phyloP scores from a whole-genome alignment of 2,797 vertebrate species.

The Alectoris magna region DNA sequence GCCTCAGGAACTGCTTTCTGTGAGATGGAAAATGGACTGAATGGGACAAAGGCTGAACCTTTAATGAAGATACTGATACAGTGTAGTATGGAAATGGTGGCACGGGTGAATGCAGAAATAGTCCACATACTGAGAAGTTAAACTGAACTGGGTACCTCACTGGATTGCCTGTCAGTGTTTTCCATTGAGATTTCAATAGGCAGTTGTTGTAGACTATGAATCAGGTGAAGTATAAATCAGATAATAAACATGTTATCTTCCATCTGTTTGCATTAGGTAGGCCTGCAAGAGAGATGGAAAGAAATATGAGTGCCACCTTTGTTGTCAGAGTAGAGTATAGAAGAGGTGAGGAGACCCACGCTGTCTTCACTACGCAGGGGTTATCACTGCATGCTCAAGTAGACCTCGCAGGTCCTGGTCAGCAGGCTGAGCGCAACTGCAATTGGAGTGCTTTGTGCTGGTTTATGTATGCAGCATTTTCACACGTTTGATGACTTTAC shows the following conservation, averaged over 20 bases:
- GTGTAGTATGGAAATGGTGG: rapidly evolving
- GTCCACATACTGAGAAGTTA: background rate
- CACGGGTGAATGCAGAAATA: background rate
- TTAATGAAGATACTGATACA: background rate
- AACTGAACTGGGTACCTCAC: background rate
- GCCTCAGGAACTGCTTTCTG: background rate
- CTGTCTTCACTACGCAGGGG: background rate
- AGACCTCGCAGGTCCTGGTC: background rate
- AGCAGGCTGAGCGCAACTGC: background rate
- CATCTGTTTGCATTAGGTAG: background rate
- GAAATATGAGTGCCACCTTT: background rate
- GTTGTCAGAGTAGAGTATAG: background rate
- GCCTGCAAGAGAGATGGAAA: background rate
- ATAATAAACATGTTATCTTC: background rate
- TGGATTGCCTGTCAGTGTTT: background rate
- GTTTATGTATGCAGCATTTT: background rate
- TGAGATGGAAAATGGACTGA: background rate
- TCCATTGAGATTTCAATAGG: background rate
- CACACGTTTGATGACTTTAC: background rate
- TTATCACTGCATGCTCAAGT: background rate
- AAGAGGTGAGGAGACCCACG: background rate
- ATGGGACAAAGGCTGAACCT: background rate
- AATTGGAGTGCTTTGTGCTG: background rate
- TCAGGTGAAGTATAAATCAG: rapidly evolving
- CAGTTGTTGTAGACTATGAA: background rate